A percentile compares a stretch with the other conserved stretches of the same genome.
Conservation (phyloP, 2,888 invertebrate species). For the Himalopsyche japonica region DNA sequence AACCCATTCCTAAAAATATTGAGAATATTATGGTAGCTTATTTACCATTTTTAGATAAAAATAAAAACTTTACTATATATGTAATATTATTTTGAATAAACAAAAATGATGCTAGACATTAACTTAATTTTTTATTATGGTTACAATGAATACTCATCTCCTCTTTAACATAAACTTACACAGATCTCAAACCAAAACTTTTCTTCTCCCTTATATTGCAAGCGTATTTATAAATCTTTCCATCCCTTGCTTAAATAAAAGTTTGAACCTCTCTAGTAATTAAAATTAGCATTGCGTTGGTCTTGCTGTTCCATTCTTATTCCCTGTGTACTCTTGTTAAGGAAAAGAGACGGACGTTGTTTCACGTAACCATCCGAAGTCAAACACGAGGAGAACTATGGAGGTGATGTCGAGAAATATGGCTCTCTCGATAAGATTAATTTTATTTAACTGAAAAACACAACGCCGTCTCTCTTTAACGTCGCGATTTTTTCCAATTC, state of each 20-base stretch:
- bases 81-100: no score
- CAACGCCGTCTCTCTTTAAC: constrained; percentile 41
- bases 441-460: constrained; percentile 47
- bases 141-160: not conserved
- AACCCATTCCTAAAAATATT: no score
- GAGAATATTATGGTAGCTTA: no score
- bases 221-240: constrained; percentile 41
- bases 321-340: not conserved
- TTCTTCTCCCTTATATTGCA: constrained; percentile 34
- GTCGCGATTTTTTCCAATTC: constrained; percentile 8
- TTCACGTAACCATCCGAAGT: constrained; percentile 6
- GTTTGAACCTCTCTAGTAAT: constrained; percentile 40
- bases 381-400: constrained; percentile 48
- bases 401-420: constrained; percentile 59
- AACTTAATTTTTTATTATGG: not conserved
- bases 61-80: no score
- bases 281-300: constrained; percentile 36
- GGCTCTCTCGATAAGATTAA: constrained; percentile 59
- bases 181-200: constrained; percentile 33
- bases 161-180: not conserved
- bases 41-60: no score
- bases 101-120: no score
- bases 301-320: constrained; percentile 13
- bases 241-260: constrained; percentile 41
- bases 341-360: constrained; percentile 21